Conservation (phyloP, 2,113 vertebrate genomes). For the Entelurus aequoreus region DNA sequence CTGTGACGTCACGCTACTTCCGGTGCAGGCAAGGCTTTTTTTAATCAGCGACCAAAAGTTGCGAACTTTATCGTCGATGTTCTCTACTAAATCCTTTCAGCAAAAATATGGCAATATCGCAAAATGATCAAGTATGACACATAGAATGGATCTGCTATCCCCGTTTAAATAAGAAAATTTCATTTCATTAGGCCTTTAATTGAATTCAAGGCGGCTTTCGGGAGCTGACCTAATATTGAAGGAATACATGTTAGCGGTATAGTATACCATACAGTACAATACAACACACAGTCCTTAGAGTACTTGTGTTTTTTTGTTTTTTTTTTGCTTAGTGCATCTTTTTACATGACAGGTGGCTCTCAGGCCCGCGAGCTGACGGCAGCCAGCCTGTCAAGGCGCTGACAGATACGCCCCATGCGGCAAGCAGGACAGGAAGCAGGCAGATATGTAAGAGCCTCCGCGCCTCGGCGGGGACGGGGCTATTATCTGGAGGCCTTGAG, state of each 20-base stretch:
- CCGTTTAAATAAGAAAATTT: no score
- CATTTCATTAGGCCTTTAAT: no score
- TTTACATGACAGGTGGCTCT: conserved; percentile 34
- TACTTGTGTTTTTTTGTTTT: conserved; percentile 2
- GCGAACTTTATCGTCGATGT: no score
- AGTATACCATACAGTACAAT: neutral
- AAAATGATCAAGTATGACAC: no score
- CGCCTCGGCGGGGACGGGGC: conserved; percentile 40
- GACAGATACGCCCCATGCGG: conserved; percentile 52
- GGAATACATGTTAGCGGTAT: neutral
- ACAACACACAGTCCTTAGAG: neutral
- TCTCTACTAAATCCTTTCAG: no score
- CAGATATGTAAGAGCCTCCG: conserved; percentile 37
- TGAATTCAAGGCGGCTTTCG: neutral
- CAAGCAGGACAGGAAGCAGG: conserved; percentile 37
- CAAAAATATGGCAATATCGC: no score
- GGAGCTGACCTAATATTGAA: neutral
- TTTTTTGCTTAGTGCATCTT: conserved; percentile 17
- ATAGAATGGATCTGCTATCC: no score
- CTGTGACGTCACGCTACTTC: no score
- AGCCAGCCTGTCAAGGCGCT: conserved; percentile 38
- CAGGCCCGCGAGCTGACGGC: conserved; percentile 46
- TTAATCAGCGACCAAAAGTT: no score
- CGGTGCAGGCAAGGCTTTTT: no score
- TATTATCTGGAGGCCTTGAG: conserved; percentile 44